Evolutionary conservation across 2,113 vertebrate genomes (phyloP).

Genomic region (Silurus glanis): DNA sequence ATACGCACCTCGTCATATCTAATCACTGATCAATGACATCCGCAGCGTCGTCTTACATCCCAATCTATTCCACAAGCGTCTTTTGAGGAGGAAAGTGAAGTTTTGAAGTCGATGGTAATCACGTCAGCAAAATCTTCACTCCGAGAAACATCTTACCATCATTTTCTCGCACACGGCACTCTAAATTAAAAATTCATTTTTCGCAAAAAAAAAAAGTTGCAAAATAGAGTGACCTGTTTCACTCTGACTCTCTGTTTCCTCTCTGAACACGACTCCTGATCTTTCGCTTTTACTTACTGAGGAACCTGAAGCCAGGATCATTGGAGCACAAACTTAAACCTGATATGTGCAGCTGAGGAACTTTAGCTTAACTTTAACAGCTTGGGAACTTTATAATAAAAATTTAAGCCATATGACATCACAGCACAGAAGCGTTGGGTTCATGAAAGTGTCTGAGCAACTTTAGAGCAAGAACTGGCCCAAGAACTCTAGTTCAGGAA

Average conservation of each 20-base stretch:
- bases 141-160: not conserved
- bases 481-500: not conserved
- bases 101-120: conserved; percentile 37
- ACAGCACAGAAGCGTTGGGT: not conserved
- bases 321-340: not conserved
- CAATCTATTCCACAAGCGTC: not conserved
- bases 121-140: not conserved
- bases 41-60: conserved; percentile 11
- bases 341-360: not conserved
- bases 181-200: not conserved
- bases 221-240: not conserved
- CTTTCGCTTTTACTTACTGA: not conserved
- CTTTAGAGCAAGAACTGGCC: not conserved
- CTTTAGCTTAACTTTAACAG: not conserved
- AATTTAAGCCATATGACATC: rapidly evolving
- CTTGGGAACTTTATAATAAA: not conserved
- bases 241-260: not conserved
- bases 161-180: not conserved
- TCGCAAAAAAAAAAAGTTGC: not conserved
- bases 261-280: not conserved
- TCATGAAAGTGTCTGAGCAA: not conserved
- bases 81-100: conserved; percentile 21
- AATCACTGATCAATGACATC: conserved; percentile 40
- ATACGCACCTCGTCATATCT: conserved; percentile 40
- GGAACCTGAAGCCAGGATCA: not conserved